Conservation (phyloP, 1,140 invertebrate genomes). For the Drosophila persimilis region DNA sequence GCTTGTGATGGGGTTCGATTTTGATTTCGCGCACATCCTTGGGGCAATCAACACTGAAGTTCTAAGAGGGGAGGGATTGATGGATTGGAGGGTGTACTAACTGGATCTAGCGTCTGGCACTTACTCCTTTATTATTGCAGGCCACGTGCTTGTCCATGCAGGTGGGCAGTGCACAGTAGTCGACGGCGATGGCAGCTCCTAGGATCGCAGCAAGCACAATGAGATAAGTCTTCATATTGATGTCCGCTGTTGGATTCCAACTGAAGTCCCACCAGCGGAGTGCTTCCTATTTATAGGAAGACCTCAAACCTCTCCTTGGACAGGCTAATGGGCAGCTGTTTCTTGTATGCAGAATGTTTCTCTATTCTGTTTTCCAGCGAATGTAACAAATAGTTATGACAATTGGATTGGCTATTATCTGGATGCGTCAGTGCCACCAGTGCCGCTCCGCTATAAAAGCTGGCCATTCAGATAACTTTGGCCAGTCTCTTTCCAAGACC, state of each 20-base stretch:
- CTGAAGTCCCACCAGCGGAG: neutral
- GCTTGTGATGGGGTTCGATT: constrained; percentile 45
- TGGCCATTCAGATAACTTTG: too few species aligned
- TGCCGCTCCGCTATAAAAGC: too few species aligned
- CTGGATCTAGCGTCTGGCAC: neutral
- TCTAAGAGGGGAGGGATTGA: constrained; percentile 13
- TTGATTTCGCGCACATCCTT: constrained; percentile 45
- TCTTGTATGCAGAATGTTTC: neutral
- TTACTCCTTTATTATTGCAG: constrained; percentile 72
- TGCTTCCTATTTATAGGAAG: neutral
- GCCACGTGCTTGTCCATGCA: constrained; percentile 70
- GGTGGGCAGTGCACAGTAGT: constrained; percentile 68
- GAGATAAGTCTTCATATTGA: constrained; percentile 6
- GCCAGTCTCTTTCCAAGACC: too few species aligned
- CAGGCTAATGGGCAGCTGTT: neutral
- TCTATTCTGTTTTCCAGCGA: too few species aligned
- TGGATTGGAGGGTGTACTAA: too few species aligned
- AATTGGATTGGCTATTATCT: too few species aligned
- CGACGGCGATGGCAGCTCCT: constrained; percentile 6
- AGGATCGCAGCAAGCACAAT: neutral
- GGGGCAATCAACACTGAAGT: constrained; percentile 52
- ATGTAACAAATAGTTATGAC: too few species aligned
- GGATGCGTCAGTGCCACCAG: too few species aligned
- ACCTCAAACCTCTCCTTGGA: neutral
- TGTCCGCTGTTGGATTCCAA: neutral